phyloP scores from a whole-genome alignment of 2,888 invertebrate genomes.

The Sthenelais limicola region DNA sequence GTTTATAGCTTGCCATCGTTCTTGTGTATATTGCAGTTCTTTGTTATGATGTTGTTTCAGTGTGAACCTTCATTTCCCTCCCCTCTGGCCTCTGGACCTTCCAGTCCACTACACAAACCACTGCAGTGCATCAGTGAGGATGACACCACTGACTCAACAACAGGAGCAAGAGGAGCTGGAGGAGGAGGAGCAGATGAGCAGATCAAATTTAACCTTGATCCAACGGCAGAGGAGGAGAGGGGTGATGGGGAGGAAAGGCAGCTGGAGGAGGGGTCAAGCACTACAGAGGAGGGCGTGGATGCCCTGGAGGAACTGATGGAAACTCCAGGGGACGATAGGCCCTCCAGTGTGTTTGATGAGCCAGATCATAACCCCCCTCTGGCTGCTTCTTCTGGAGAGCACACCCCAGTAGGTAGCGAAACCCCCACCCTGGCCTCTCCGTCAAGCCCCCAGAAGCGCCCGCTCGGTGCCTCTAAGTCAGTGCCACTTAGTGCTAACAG shows the following conservation, averaged over 20 bases:
- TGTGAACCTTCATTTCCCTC: conserved; percentile 30
- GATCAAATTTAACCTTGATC: no score
- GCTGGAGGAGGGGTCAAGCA: background rate
- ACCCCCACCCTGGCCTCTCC: background rate
- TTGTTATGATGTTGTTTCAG: conserved; percentile 24
- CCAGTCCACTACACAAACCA: conserved; percentile 22
- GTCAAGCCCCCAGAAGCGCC: background rate
- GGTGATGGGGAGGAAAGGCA: no score
- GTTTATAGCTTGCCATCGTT: no score
- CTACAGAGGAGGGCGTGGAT: conserved; percentile 2
- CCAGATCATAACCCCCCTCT: background rate
- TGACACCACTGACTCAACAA: no score
- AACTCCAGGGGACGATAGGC: background rate
- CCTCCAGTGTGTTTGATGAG: conserved; percentile 12
- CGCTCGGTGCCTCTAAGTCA: conserved; percentile 8
- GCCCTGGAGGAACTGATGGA: conserved; percentile 26
- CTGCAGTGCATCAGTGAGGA: conserved; percentile 18
- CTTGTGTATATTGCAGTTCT: no score
- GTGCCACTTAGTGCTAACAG: background rate
- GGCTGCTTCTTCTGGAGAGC: background rate
- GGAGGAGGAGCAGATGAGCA: no score
- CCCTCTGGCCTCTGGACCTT: conserved; percentile 1
- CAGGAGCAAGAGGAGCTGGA: no score
- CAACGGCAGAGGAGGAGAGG: no score
- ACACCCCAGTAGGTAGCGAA: no score